These are phyloP conservation scores for Caligus rogercresseyi DNA, from an alignment of 1,140 invertebrate genomes.

Conservation along the genomic window DNA sequence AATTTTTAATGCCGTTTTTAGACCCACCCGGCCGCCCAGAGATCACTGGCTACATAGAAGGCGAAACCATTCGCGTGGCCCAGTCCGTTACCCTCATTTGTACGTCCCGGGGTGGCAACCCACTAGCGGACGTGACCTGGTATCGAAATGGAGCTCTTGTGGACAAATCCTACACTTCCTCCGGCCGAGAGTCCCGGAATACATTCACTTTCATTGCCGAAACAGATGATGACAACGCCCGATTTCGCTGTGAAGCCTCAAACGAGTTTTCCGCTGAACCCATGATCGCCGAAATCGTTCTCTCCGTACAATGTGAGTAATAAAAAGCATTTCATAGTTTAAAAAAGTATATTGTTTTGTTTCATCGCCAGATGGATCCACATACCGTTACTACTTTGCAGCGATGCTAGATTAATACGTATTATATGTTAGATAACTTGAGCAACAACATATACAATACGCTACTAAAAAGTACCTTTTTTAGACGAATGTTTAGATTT, in stretches of 20 bases:
- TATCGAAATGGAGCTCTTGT: constrained; percentile 72
- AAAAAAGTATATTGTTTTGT: no score
- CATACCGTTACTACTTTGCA: no score
- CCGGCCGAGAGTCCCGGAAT: constrained; percentile 62
- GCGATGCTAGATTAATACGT: no score
- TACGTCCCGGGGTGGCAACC: constrained; percentile 79
- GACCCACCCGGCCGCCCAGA: constrained; percentile 78
- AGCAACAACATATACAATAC: no score
- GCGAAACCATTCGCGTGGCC: constrained; percentile 63
- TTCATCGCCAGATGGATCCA: no score
- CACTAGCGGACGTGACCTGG: constrained; percentile 81
- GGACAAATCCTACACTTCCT: constrained; percentile 55
- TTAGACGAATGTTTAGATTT: no score
- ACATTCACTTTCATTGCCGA: constrained; percentile 65
- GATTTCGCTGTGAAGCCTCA: constrained; percentile 76
- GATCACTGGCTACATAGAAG: constrained; percentile 76
- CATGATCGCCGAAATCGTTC: constrained; percentile 57
- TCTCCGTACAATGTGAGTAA: constrained; percentile 79
- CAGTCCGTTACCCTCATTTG: constrained; percentile 74
- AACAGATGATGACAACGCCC: constrained; percentile 73
- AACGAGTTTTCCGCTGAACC: constrained; percentile 70
- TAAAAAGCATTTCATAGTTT: no score
- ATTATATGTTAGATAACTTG: no score
- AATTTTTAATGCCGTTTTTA: constrained; percentile 30
- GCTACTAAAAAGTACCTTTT: no score